A percentile compares a stretch with the other conserved stretches of the same genome.
These are phyloP conservation scores for Phocoena phocoena DNA, from an alignment of 2,113 vertebrate species.

Conservation along the genomic window DNA sequence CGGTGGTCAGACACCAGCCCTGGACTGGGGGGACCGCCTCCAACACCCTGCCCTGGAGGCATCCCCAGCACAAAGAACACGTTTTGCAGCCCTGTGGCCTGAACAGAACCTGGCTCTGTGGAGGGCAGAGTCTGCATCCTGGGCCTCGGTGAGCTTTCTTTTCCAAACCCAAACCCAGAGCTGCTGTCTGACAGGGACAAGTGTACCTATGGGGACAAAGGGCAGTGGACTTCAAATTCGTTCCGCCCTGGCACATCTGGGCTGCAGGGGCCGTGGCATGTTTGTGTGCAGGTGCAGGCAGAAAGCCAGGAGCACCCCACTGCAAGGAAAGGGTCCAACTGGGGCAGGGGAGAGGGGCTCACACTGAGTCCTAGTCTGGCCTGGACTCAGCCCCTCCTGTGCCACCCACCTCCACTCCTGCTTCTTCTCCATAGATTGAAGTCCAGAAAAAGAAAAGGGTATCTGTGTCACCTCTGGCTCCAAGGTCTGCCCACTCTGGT, in stretches of 20 bases:
- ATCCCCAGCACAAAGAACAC: slow-evolving; percentile 46
- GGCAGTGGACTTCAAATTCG: background rate
- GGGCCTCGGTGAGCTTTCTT: background rate
- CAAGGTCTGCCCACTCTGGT: background rate
- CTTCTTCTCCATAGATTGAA: background rate
- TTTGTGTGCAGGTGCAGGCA: background rate
- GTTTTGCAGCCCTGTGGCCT: background rate
- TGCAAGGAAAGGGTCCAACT: background rate
- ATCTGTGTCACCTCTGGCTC: background rate
- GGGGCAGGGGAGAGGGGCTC: background rate
- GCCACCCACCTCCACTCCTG: background rate
- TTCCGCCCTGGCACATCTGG: background rate
- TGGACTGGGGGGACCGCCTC: background rate
- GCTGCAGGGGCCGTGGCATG: background rate
- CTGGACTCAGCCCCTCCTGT: background rate
- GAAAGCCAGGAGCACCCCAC: background rate
- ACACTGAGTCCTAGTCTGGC: background rate
- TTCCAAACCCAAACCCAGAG: background rate
- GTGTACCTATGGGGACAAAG: background rate
- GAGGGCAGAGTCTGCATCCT: background rate
- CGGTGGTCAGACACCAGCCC: background rate
- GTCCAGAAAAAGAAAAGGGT: background rate
- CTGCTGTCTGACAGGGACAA: background rate
- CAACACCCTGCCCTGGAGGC: background rate
- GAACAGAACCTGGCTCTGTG: background rate